These are phyloP conservation scores for Drosophila multiciliata DNA, from an alignment of 2,888 invertebrate genomes.

Conservation along the genomic window DNA sequence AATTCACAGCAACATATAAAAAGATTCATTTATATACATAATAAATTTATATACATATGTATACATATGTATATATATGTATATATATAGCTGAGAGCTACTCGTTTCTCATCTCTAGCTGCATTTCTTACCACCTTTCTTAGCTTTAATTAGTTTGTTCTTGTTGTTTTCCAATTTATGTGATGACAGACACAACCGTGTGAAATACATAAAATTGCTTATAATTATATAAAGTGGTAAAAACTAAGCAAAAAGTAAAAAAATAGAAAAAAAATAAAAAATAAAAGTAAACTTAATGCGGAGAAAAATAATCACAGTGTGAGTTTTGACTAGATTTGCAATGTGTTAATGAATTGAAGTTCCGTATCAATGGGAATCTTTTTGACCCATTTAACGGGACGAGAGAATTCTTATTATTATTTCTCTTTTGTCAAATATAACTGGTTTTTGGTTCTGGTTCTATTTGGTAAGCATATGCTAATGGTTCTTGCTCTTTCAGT, in stretches of 20 bases:
- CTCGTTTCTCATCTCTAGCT: conserved; percentile 53
- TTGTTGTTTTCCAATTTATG: conserved; percentile 20
- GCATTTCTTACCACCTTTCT: conserved; percentile 57
- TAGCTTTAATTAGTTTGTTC: conserved; percentile 54
- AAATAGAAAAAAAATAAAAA: conserved; percentile 4
- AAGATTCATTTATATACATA: not conserved
- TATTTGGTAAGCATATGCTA: conserved; percentile 74
- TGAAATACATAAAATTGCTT: conserved; percentile 31
- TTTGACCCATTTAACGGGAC: conserved; percentile 55
- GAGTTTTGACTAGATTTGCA: not conserved
- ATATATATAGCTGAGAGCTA: conserved; percentile 8
- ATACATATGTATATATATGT: not conserved
- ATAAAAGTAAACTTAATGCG: not conserved
- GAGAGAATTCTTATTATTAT: conserved; percentile 7
- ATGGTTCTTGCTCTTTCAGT: conserved; percentile 61
- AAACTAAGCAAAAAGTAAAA: conserved; percentile 20
- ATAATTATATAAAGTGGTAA: conserved; percentile 7
- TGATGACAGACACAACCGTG: conserved; percentile 30
- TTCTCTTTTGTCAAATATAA: conserved; percentile 43
- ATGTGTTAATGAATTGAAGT: conserved; percentile 61
- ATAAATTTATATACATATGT: not conserved
- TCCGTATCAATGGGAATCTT: conserved; percentile 57
- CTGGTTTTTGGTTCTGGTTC: conserved; percentile 22
- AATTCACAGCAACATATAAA: conserved; percentile 27
- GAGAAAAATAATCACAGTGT: conserved; percentile 15